These are phyloP conservation scores for Digitonthophagus gazella DNA, from an alignment of 2,888 invertebrate genomes.

Conservation along the genomic window DNA sequence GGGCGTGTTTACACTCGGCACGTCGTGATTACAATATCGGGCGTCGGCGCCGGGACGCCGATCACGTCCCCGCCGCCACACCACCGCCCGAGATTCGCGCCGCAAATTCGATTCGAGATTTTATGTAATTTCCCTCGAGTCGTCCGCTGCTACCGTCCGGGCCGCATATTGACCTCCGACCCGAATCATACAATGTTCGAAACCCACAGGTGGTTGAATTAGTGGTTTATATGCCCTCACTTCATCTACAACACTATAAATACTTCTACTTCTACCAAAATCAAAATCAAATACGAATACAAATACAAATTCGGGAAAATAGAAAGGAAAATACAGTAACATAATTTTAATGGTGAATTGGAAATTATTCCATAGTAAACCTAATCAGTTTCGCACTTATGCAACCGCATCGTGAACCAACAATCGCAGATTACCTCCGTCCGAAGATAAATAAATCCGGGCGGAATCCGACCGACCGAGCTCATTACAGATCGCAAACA, in stretches of 20 bases:
- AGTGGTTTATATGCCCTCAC: too few relatives aligned
- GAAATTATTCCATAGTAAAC: too few relatives aligned
- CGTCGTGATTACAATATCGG: neutral
- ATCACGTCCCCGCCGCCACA: neutral
- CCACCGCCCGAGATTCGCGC: too few relatives aligned
- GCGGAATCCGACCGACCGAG: neutral
- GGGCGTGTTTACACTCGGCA: neutral
- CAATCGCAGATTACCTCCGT: neutral
- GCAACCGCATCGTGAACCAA: neutral
- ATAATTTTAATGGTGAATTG: too few relatives aligned
- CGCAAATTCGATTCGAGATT: neutral
- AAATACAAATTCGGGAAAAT: too few relatives aligned
- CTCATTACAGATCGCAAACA: neutral
- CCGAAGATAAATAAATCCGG: neutral
- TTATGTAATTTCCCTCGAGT: neutral
- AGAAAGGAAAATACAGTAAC: too few relatives aligned
- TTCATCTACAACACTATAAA: neutral
- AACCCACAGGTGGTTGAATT: neutral
- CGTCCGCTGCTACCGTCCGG: neutral
- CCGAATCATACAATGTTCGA: neutral
- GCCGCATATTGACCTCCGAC: neutral
- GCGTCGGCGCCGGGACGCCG: neutral
- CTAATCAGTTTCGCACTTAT: neutral
- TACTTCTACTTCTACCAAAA: neutral
- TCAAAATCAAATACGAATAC: too few relatives aligned